A percentile compares a stretch with the other conserved stretches of the same genome.
phyloP scores from a whole-genome alignment of 2,797 vertebrate genomes.

The Acanthopagrus latus region DNA sequence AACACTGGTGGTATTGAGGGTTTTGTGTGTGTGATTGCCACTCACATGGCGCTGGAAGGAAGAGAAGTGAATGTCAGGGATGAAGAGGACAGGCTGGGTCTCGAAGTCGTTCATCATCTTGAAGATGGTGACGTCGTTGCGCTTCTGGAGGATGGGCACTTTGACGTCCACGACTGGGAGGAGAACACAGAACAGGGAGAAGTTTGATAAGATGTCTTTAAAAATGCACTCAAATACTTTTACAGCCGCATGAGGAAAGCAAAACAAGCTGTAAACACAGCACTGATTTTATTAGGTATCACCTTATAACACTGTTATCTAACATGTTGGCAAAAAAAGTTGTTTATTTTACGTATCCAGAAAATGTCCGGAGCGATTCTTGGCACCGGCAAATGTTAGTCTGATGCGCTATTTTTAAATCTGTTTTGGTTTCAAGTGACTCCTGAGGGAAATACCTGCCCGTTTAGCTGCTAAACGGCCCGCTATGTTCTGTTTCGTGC shows the following conservation, averaged over 20 bases:
- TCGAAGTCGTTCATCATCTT: conserved; percentile 93
- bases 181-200: not conserved
- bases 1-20: not conserved
- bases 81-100: conserved; percentile 98
- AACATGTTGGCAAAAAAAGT: not conserved
- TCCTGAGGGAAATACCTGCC: not conserved
- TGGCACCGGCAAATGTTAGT: not conserved
- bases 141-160: conserved; percentile 92
- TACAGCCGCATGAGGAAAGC: not conserved
- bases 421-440: not conserved
- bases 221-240: not conserved
- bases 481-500: not conserved
- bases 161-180: conserved; percentile 91
- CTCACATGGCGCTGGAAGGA: conserved; percentile 96
- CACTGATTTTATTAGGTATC: not conserved
- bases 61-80: conserved; percentile 96
- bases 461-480: not conserved
- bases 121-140: conserved; percentile 94
- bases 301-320: not conserved
- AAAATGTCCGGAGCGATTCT: not conserved
- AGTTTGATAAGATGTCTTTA: not conserved
- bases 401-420: not conserved
- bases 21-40: conserved; percentile 46
- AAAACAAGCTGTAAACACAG: not conserved
- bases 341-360: not conserved